Evolutionary conservation across 1,140 invertebrate species (phyloP).

Genomic region (Scaptomyza hsui): DNA sequence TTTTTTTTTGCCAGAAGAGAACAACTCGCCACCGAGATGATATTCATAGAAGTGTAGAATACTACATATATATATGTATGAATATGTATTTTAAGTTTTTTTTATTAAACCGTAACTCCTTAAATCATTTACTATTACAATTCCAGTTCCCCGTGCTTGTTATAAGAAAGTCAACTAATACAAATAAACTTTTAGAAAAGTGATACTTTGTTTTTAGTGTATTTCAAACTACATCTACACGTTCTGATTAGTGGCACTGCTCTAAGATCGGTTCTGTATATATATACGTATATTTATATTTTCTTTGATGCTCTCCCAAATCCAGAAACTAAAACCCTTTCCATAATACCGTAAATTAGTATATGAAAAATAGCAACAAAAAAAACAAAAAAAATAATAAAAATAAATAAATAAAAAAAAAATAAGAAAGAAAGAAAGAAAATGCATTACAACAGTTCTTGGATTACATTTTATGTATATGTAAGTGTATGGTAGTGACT

Average conservation of each 20-base stretch:
- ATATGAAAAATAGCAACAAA: slow-evolving; percentile 2
- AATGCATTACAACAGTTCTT: slow-evolving; percentile 15
- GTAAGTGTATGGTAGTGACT: slow-evolving; percentile 63
- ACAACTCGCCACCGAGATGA: slow-evolving; percentile 77
- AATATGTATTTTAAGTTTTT: slow-evolving; percentile 37
- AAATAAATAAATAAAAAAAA: too few species aligned
- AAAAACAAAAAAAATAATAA: too few species aligned
- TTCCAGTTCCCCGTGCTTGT: slow-evolving; percentile 71
- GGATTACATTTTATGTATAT: too few species aligned
- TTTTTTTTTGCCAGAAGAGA: slow-evolving; percentile 63
- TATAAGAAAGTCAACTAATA: slow-evolving; percentile 64
- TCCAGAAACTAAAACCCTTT: slow-evolving; percentile 1
- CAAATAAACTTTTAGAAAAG: slow-evolving; percentile 75
- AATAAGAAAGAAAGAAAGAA: neutral
- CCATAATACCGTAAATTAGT: slow-evolving; percentile 7
- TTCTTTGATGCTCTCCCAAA: slow-evolving; percentile 27
- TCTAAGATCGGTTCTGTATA: slow-evolving; percentile 11
- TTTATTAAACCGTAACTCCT: slow-evolving; percentile 46
- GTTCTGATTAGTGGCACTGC: slow-evolving; percentile 12
- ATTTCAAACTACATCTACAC: slow-evolving; percentile 6
- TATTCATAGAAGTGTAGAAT: slow-evolving; percentile 64
- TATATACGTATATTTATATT: neutral
- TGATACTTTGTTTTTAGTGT: slow-evolving; percentile 56
- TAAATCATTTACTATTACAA: slow-evolving; percentile 45
- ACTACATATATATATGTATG: slow-evolving; percentile 23